Percentiles rank a stretch among this genome's conserved stretches.
Conservation (phyloP, 2,113 vertebrate genomes). For the Lagopus muta region DNA sequence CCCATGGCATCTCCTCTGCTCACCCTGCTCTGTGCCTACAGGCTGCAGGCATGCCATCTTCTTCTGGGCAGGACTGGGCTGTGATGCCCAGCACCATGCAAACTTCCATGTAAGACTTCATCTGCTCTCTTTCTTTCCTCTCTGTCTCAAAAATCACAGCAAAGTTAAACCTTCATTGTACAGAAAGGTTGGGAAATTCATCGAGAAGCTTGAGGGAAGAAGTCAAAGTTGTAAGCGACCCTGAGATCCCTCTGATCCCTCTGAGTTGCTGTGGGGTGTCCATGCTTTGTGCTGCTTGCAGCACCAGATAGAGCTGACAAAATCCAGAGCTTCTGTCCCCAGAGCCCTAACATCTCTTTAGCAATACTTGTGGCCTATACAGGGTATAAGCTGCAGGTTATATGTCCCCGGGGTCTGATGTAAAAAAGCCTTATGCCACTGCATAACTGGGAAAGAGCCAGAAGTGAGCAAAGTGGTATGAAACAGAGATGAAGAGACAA, state of each 20-base stretch:
- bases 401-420: not conserved
- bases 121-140: not conserved
- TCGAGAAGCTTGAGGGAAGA: too few species aligned
- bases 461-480: not conserved
- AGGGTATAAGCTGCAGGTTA: not conserved
- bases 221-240: not conserved
- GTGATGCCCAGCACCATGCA: not conserved
- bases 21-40: not conserved
- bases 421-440: fast-evolving
- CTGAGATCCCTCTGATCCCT: not conserved
- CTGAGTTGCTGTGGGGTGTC: not conserved
- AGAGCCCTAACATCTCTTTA: not conserved
- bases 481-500: not conserved
- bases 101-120: not conserved
- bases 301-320: not conserved
- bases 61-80: not conserved
- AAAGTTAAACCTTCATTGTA: not conserved
- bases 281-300: fast-evolving
- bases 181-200: not conserved
- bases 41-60: fast-evolving
- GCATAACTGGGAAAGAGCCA: not conserved
- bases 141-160: not conserved
- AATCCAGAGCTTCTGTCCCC: not conserved
- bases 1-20: not conserved
- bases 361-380: not conserved